Percentiles rank a stretch among this genome's conserved stretches.
These are phyloP conservation scores for Gadus chalcogrammus DNA, from an alignment of 2,113 vertebrate genomes.

Conservation along the genomic window DNA sequence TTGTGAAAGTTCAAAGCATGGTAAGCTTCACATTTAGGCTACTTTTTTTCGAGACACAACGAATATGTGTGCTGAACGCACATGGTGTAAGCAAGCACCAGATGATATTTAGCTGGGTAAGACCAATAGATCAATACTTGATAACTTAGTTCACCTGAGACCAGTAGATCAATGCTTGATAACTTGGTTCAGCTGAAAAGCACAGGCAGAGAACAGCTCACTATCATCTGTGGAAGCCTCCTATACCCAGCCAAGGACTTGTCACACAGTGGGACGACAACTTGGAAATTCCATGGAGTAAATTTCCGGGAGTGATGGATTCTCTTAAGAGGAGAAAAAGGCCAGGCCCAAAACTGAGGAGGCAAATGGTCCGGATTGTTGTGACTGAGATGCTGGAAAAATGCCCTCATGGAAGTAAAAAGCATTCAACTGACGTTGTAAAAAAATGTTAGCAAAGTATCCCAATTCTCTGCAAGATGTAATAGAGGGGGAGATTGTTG, in stretches of 20 bases:
- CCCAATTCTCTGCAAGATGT: conserved; percentile 31
- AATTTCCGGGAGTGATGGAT: conserved; percentile 29
- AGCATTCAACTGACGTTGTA: neutral
- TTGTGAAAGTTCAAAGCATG: neutral
- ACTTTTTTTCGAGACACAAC: neutral
- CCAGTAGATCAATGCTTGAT: conserved; percentile 4
- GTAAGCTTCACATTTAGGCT: neutral
- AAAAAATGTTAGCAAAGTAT: conserved; percentile 19
- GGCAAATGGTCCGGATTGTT: conserved; percentile 36
- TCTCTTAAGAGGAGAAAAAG: conserved; percentile 22
- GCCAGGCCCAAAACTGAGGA: conserved; percentile 22
- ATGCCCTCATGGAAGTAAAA: conserved; percentile 28
- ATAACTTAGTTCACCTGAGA: too few relatives aligned
- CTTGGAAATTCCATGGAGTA: conserved; percentile 33
- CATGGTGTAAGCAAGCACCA: conserved; percentile 1
- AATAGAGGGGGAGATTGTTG: conserved; percentile 32
- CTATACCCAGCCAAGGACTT: neutral
- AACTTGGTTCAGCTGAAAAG: conserved; percentile 2
- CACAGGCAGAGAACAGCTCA: too few relatives aligned
- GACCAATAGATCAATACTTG: too few relatives aligned
- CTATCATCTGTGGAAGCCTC: too few relatives aligned
- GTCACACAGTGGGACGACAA: conserved; percentile 24
- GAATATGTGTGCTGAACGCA: neutral
- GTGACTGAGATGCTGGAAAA: conserved; percentile 30
- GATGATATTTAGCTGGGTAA: neutral